Percentiles rank a stretch among this genome's conserved stretches.
Evolutionary conservation across 2,797 vertebrate species (phyloP).

Genomic region (Tachyglossus aculeatus): DNA sequence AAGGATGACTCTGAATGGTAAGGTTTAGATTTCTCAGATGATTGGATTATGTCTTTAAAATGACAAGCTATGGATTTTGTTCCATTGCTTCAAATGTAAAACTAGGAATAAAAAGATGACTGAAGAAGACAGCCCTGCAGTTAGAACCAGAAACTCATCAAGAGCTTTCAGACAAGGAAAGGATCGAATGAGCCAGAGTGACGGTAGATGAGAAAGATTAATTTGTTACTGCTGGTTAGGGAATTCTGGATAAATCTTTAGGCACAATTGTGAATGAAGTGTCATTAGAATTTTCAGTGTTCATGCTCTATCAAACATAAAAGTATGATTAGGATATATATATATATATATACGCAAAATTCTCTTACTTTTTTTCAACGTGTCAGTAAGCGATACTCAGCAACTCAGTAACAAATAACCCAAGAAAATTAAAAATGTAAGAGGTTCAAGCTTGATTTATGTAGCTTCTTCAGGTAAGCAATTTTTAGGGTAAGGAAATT

Average conservation of each 20-base stretch:
- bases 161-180: not conserved
- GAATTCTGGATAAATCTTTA: slow-evolving; percentile 5
- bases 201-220: not conserved
- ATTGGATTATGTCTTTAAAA: not conserved
- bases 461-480: not conserved
- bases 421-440: not conserved
- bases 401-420: not conserved
- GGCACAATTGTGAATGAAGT: not conserved
- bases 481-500: not conserved
- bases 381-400: not conserved
- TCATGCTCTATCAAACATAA: not conserved
- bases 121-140: not conserved
- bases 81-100: not conserved
- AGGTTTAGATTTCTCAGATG: not conserved
- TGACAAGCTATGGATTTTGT: not conserved
- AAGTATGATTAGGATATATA: not conserved
- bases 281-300: not conserved
- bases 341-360: not conserved
- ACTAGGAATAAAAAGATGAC: slow-evolving; percentile 1
- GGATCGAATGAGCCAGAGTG: not conserved
- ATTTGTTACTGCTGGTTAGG: not conserved
- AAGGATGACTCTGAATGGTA: not conserved
- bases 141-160: slow-evolving; percentile 9
- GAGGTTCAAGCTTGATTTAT: slow-evolving; percentile 3
- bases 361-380: not conserved